phyloP scores from a whole-genome alignment of 2,113 vertebrate genomes.

The Scalopus aquaticus region DNA sequence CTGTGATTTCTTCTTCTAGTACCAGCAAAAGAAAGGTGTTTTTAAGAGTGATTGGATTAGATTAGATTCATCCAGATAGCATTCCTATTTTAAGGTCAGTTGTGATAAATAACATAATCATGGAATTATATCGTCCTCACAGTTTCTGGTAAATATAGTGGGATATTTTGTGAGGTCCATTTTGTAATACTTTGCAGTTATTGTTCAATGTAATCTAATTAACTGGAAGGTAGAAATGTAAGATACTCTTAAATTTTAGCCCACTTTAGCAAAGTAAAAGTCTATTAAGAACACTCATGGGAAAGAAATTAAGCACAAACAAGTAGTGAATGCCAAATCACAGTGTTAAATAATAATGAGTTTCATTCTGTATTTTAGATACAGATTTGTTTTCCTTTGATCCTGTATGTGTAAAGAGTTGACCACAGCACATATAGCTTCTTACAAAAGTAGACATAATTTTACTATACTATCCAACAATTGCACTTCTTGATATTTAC shows the following conservation, averaged over 20 bases:
- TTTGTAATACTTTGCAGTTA: not conserved
- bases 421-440: not conserved
- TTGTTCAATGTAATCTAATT: not conserved
- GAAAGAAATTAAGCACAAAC: not conserved
- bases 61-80: not conserved
- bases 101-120: not conserved
- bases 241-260: not conserved
- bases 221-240: not conserved
- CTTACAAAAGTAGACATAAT: not conserved
- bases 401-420: not conserved
- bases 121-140: not conserved
- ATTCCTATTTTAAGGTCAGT: not conserved
- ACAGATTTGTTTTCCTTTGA: not conserved
- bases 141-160: not conserved
- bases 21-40: not conserved
- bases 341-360: not conserved
- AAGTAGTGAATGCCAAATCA: not conserved
- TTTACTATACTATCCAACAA: no score
- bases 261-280: not conserved
- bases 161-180: not conserved
- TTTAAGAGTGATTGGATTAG: not conserved
- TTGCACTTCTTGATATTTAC: not conserved
- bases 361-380: not conserved
- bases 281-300: not conserved
- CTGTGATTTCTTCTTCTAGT: not conserved